Percentiles rank a stretch among this genome's conserved stretches.
Evolutionary conservation across 2,888 invertebrate genomes (phyloP).

Genomic region (Rhabditoides inermis): DNA sequence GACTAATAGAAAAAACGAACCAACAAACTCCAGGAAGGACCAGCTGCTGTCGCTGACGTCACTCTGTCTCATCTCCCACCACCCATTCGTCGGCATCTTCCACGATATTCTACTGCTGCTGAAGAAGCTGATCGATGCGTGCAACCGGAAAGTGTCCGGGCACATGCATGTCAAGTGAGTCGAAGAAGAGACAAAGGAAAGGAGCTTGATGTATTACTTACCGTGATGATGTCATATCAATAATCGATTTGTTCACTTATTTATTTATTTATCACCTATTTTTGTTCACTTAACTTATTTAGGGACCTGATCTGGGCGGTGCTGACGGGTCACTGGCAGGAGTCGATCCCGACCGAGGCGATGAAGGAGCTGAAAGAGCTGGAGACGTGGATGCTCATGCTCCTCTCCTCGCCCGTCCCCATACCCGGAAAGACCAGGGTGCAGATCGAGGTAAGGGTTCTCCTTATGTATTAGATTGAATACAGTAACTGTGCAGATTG

Average conservation of each 20-base stretch:
- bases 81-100: constrained; percentile 96
- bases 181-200: background rate
- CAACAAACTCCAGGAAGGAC: constrained; percentile 14
- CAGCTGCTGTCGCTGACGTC: constrained; percentile 71
- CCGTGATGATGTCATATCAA: too few species aligned
- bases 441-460: constrained; percentile 53
- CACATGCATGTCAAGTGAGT: constrained; percentile 16
- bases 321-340: constrained; percentile 62
- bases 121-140: constrained; percentile 89
- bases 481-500: too few species aligned
- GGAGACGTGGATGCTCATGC: constrained; percentile 93
- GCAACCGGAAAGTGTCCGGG: constrained; percentile 84
- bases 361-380: constrained; percentile 93
- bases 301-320: constrained; percentile 96
- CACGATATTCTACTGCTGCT: constrained; percentile 91
- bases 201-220: background rate
- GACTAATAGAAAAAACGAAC: background rate
- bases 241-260: too few species aligned
- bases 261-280: too few species aligned
- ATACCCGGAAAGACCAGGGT: constrained; percentile 89
- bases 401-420: constrained; percentile 92
- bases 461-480: too few species aligned
- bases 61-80: constrained; percentile 91
- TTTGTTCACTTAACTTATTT: constrained; percentile 7
- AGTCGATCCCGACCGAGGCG: constrained; percentile 67